Evolutionary conservation across 2,113 vertebrate species (phyloP).

Genomic region (Chunga burmeisteri): DNA sequence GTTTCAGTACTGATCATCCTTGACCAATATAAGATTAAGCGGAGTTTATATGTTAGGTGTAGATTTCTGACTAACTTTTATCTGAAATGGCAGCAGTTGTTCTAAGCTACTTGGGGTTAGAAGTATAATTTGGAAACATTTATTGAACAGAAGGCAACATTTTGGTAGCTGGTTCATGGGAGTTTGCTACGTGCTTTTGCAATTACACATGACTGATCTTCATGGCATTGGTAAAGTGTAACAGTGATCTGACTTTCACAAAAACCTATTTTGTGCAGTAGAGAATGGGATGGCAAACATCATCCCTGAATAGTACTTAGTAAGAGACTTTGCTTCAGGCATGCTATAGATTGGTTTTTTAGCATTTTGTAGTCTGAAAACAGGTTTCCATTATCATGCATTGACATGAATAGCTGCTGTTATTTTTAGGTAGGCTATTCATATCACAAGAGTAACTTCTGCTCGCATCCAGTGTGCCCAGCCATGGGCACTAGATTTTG

Average conservation of each 20-base stretch:
- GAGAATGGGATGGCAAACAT: not conserved
- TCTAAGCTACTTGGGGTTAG: not conserved
- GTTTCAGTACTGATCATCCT: not conserved
- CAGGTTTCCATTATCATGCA: not conserved
- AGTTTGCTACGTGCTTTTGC: not conserved
- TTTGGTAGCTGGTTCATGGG: not conserved
- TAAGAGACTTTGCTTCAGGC: not conserved
- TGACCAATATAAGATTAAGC: not conserved
- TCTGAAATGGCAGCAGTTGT: not conserved
- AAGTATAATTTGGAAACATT: not conserved
- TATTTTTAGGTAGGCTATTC: not conserved
- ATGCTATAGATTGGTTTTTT: not conserved
- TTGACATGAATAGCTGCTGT: not conserved
- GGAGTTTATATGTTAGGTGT: not conserved
- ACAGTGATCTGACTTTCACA: not conserved
- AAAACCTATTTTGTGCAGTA: not conserved
- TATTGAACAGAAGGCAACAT: not conserved
- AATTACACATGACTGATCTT: not conserved
- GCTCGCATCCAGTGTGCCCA: not conserved
- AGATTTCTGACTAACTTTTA: not conserved
- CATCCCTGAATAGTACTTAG: not conserved
- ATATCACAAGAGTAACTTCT: not conserved
- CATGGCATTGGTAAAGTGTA: fast-evolving
- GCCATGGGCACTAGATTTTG: not conserved
- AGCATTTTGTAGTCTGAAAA: not conserved